phyloP scores from a whole-genome alignment of 2,113 vertebrate species.

The Rattus rattus region DNA sequence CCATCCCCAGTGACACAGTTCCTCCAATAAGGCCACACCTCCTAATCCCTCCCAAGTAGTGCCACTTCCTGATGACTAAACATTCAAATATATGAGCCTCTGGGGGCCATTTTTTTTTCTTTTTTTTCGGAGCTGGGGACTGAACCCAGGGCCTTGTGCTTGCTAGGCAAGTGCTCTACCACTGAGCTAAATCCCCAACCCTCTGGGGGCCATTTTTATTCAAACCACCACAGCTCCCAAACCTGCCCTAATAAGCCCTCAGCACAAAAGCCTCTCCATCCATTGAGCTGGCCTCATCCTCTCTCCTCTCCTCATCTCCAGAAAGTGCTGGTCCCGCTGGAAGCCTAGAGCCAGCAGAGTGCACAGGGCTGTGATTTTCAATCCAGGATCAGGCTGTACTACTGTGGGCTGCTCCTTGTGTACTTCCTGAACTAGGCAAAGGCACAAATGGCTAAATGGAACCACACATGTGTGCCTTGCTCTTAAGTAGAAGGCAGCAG shows the following conservation, averaged over 20 bases:
- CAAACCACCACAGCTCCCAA: not conserved
- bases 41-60: not conserved
- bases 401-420: not conserved
- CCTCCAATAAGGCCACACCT: not conserved
- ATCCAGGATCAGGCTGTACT: not conserved
- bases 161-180: too few species aligned
- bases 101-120: too few species aligned
- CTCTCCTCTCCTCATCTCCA: not conserved
- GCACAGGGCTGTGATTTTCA: not conserved
- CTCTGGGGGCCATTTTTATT: not conserved
- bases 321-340: not conserved
- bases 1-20: not conserved
- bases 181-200: too few species aligned
- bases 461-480: rapidly evolving
- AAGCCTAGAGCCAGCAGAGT: not conserved
- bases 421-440: not conserved
- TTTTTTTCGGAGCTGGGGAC: too few species aligned
- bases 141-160: too few species aligned
- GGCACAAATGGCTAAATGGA: not conserved
- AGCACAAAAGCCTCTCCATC: not conserved
- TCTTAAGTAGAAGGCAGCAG: not conserved
- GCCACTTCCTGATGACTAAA: not conserved
- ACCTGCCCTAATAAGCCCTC: not conserved
- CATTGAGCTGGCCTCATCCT: not conserved
- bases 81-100: not conserved